Evolutionary conservation across 2,888 invertebrate species (phyloP), one percentile per base, ranked within the genome.

Genomic region (Penaeus monodon): DNA sequence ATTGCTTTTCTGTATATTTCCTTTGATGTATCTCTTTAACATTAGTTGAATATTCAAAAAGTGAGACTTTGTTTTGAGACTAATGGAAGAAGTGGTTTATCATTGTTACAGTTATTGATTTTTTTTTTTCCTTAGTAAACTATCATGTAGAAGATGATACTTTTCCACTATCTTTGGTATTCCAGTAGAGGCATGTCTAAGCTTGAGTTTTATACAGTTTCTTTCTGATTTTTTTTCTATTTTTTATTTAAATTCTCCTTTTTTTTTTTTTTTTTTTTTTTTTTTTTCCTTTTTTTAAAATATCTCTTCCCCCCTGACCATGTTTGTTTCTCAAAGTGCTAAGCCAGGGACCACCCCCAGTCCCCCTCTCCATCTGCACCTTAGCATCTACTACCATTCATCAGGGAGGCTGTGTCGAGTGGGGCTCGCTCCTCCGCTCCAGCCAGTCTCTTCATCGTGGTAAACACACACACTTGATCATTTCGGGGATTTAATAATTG

Each of bases 381-480:
- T 64, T 68, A 85, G 68, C 85, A 79, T 85, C 85, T 73, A 79
- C 85, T 79, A 85, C 85, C 78, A 85, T 85, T 85, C 85, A 85
- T 78, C 85, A 63, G 79, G 85, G 79, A 66, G 85, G 85, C 85
- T 85, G 85, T 70, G 73, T 79, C 85, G 79, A 68, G 73, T 68
- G 79, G 38, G 79, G 85, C 70, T 78, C 57, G 57, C 57, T 66
- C 73, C 78, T 73, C 85, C 64, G 66, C 85, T 85, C 64, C 68
- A 63, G 79, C 85, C 68, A 73, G 44, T 44, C 79, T 85, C 78
- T 70, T 73, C 79, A 73, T 79, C 57, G 68, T 85, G 85, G 85
- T 85, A 85, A 85, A 85, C 63, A 79, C 85, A 79, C 85, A 85
- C 79, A 85, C 85, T 85, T 85, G 85, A 85, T 85, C 85, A 79